Percentiles rank a stretch among this genome's conserved stretches.
Evolutionary conservation across 1,140 invertebrate genomes (phyloP).

Genomic region (Drosophila arizonae): DNA sequence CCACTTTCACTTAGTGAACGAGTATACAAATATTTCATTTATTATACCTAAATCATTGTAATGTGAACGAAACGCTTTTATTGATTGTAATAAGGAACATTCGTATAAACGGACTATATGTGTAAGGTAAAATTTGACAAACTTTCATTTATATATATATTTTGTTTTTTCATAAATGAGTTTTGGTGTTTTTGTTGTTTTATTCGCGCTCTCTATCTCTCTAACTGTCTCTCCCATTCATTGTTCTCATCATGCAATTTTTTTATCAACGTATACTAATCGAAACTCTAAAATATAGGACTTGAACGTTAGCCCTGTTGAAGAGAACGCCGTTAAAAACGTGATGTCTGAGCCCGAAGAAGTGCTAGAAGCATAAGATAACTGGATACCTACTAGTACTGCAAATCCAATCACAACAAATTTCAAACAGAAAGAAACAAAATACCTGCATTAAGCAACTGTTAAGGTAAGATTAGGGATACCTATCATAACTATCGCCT

Average conservation of each 20-base stretch:
- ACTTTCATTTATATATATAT: constrained; percentile 25
- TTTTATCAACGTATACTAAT: constrained; percentile 30
- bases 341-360: constrained; percentile 4
- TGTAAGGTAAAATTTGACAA: constrained; percentile 51
- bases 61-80: constrained; percentile 36
- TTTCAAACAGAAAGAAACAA: neutral
- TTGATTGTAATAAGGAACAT: constrained; percentile 44
- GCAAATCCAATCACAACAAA: constrained; percentile 5
- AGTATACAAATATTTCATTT: too few species aligned
- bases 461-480: constrained; percentile 18
- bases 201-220: constrained; percentile 18
- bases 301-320: constrained; percentile 32
- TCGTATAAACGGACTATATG: constrained; percentile 47
- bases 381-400: neutral
- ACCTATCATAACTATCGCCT: too few species aligned
- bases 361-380: constrained; percentile 1
- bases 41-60: neutral
- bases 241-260: constrained; percentile 7
- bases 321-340: constrained; percentile 6
- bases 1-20: too few species aligned
- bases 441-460: neutral
- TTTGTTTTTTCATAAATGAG: constrained; percentile 16
- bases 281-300: constrained; percentile 43
- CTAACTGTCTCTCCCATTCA: constrained; percentile 24
- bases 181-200: constrained; percentile 34